phyloP scores from a whole-genome alignment of 2,797 vertebrate species.

The Gadopsis bispinosus region DNA sequence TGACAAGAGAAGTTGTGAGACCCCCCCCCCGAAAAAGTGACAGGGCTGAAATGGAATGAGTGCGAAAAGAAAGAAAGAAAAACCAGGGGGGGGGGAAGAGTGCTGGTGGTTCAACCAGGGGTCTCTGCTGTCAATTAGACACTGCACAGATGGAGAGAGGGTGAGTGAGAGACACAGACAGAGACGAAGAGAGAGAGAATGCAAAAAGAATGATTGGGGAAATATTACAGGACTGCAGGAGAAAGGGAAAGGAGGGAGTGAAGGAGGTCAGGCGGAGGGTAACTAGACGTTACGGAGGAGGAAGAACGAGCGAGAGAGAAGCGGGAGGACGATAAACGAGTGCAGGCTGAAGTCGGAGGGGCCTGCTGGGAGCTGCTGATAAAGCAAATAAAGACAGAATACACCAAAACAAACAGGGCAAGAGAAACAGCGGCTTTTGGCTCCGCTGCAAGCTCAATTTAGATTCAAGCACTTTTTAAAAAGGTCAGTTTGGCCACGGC shows the following conservation, averaged over 20 bases:
- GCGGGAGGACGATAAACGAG: constrained; percentile 70
- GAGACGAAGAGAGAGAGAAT: constrained; percentile 57
- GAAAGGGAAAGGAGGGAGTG: constrained; percentile 48
- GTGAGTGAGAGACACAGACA: constrained; percentile 51
- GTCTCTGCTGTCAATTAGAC: constrained; percentile 82
- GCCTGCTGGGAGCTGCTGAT: constrained; percentile 75
- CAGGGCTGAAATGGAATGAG: constrained; percentile 57
- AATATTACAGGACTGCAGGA: constrained; percentile 71
- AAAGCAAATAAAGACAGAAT: constrained; percentile 79
- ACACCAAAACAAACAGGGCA: constrained; percentile 77
- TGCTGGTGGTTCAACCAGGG: constrained; percentile 76
- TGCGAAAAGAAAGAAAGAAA: constrained; percentile 12
- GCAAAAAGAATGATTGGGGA: constrained; percentile 73
- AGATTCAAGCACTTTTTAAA: constrained; percentile 50
- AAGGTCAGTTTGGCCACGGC: constrained; percentile 54
- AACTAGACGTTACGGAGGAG: constrained; percentile 78
- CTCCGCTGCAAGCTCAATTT: constrained; percentile 60
- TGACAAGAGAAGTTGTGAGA: constrained; percentile 50
- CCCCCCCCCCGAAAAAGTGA: constrained; percentile 55
- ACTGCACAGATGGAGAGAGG: constrained; percentile 71
- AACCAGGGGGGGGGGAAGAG: constrained; percentile 36
- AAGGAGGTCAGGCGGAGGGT: constrained; percentile 78
- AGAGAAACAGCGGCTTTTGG: constrained; percentile 66
- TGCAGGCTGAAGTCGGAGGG: constrained; percentile 65
- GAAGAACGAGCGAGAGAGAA: constrained; percentile 64